Evolutionary conservation across 35 echinoderm and acorn worm genomes (phyloP).

Genomic region (Stichopus chloronotus): DNA sequence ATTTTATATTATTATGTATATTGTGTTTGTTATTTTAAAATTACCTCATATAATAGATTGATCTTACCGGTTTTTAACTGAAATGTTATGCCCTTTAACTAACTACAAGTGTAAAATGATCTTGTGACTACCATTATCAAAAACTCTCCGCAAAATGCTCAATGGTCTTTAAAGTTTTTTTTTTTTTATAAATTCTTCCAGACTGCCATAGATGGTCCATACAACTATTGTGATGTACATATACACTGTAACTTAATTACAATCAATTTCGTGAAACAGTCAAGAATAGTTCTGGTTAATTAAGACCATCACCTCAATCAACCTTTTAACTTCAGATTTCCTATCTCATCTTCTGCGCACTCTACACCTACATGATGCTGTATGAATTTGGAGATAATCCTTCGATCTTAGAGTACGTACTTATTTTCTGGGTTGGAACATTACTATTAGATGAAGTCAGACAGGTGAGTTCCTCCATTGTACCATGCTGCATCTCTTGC

Average conservation of each 20-base stretch:
- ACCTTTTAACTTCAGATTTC: constrained; percentile 58
- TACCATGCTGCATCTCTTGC: too few species aligned
- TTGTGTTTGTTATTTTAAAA: neutral
- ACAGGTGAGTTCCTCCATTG: constrained; percentile 59
- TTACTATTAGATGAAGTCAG: constrained; percentile 65
- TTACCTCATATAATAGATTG: too few species aligned
- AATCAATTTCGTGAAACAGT: neutral
- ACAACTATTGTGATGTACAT: neutral
- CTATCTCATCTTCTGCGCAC: constrained; percentile 58
- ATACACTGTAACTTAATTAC: neutral
- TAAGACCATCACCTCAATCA: too few species aligned
- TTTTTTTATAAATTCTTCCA: too few species aligned
- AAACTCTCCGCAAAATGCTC: too few species aligned
- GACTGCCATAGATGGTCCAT: too few species aligned
- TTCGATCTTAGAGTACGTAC: constrained; percentile 46
- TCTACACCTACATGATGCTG: constrained; percentile 78
- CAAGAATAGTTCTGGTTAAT: neutral
- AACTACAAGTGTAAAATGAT: neutral
- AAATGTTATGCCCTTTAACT: too few species aligned
- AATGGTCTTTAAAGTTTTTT: too few species aligned
- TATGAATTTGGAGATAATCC: constrained; percentile 30
- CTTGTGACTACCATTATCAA: too few species aligned
- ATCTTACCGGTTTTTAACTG: too few species aligned
- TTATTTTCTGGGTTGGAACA: constrained; percentile 75
- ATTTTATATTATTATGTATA: neutral